Base-by-base conservation (phyloP, 2,888 invertebrate species). In the Nysson spinosus region DNA sequence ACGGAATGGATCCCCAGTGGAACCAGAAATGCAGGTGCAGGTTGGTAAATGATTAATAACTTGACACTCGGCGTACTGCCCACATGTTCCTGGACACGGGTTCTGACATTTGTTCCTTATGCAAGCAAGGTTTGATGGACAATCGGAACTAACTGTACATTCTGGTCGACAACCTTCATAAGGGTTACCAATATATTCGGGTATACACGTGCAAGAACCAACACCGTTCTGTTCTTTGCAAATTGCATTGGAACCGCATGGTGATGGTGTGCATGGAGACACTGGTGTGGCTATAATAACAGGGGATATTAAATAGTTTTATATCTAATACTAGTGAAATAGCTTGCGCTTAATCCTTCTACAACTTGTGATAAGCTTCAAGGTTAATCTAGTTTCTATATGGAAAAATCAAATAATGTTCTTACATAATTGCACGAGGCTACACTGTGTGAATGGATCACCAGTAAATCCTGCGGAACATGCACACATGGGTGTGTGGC, bases 131-230 rank as follows among this genome's bases (percentile, higher is more conserved):
- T 92, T 91, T 12, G 89, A 88, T 1, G 92, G 83, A 84, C 96
- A 96, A 85, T 95, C 95, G 0, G 93, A 91, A 78, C 93, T 95
- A 22, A 92, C 89, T 20, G 92, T 91, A 83, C 95, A 95, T 87
- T 94, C 94, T 6, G 94, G 95, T 73, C 94, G 89, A 83, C 94
- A 95, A 9, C 92, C 91, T 58, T 93, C 93, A 52, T 88, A 88
- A 12, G 95, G 95, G 77, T 91, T 90, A 12, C 95, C 95, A 20
- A 92, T 88, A 78, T 92, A 94, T 67, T 91, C 90, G 4, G 92
- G 90, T 80, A 92, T 87, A 82, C 95, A 95, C 16, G 93, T 92
- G 82, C 95, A 95, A 5, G 91, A 92, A 4, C 94, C 93, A 78
- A 93, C 92, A 9, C 90, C 90, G 58, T 93, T 92, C 76, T 94